phyloP scores from a whole-genome alignment of 2,888 invertebrate species.

The Pegoplata infirma region DNA sequence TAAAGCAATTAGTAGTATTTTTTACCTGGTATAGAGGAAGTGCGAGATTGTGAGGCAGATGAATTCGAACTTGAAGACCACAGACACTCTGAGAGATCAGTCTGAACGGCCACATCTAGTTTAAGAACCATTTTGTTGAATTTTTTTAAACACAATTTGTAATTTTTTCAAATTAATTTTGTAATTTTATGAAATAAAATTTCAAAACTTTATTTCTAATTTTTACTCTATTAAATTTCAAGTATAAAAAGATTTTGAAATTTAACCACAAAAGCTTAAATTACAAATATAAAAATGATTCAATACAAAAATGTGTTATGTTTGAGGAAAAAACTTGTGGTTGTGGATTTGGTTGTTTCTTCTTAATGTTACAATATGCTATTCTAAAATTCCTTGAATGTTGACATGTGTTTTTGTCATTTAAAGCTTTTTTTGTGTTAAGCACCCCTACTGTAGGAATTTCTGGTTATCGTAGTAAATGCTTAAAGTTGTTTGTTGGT shows the following conservation, averaged over 20 bases:
- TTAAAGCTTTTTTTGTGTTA: constrained; percentile 20
- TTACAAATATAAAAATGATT: constrained; percentile 38
- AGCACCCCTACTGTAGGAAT: neutral
- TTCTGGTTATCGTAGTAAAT: too few relatives aligned
- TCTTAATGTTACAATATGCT: too few relatives aligned
- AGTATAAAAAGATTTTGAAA: neutral
- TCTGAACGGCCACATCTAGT: constrained; percentile 76
- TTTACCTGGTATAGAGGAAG: constrained; percentile 73
- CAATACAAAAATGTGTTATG: too few relatives aligned
- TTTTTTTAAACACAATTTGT: constrained; percentile 28
- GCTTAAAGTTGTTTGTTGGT: neutral
- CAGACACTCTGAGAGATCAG: constrained; percentile 75
- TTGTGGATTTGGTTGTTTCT: neutral
- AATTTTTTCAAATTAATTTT: neutral
- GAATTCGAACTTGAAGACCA: constrained; percentile 68
- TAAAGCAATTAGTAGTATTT: neutral
- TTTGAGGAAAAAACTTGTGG: constrained; percentile 32
- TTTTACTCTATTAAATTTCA: neutral
- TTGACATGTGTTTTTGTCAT: constrained; percentile 26
- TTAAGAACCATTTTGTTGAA: constrained; percentile 63
- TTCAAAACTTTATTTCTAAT: too few relatives aligned
- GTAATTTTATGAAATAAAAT: constrained; percentile 8
- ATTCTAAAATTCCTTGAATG: constrained; percentile 30
- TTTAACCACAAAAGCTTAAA: constrained; percentile 54
- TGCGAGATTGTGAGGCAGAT: constrained; percentile 70